Base-by-base conservation (phyloP, 1,140 invertebrate genomes). In the Thalassaphorura encarpata region DNA sequence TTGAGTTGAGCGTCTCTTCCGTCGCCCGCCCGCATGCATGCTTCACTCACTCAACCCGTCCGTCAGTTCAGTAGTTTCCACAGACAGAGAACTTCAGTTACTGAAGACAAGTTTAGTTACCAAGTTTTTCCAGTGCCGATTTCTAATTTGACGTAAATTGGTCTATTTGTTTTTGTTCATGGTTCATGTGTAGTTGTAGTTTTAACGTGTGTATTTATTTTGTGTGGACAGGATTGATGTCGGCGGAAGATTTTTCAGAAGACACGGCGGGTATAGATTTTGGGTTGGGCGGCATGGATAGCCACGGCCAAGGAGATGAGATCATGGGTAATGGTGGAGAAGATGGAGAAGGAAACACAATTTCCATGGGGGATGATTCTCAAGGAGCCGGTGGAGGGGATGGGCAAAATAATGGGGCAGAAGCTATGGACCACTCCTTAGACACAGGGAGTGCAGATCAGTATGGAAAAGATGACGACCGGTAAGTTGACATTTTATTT, bases 231-330 rank as follows among this genome's bases (percentile, higher is more conserved):
- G 8, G 24, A 11, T 19, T 28, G 52, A 62, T 61, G 57, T 58
- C 62, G 16, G 51, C 24, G 21, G 51, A 65, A 55, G 63, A 65
- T 53, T 65, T 65, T 56, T 65, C 63, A 5, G 63, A 65, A 51
- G 63, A 65, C 40, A 62, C 62, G 23, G 57, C 54, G 19, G 62
- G 62, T 45, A 58, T 58, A 46, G 62, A 56, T 21, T 61, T 61
- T 31, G 42, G 27, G 27, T 60, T 52, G 19, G 56, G 49, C 2
- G 60, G 56, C 36, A 56, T 39, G 16, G 56, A 58, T 11, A 58
- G 52, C 48, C 28, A 51, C 16, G 33, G 33, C 11, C 23, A 29
- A 11, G 40, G 56, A 36, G 56, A 58, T 33, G 61, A 55, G n/a
- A 54, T 56, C 49, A 52, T 27, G 42, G 48, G 43, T 26, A 18